These are phyloP conservation scores for Ectemnius cavifrons DNA, from an alignment of 2,888 invertebrate species.

Conservation along the genomic window DNA sequence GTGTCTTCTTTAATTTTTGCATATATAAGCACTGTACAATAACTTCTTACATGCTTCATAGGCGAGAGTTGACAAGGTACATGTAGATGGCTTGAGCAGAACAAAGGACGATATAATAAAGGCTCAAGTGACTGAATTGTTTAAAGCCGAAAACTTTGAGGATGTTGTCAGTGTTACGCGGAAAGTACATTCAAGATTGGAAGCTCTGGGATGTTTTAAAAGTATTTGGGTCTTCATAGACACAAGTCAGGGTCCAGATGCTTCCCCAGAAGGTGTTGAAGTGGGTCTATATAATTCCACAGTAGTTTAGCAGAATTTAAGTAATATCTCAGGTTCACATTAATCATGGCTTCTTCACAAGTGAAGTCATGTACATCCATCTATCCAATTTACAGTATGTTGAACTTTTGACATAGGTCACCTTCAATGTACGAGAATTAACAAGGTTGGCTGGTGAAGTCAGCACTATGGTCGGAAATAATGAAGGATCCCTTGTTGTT, in stretches of 20 bases:
- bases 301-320: constrained; percentile 57
- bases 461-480: constrained; percentile 93
- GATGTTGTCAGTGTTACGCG: constrained; percentile 87
- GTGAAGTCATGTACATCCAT: background rate
- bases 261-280: constrained; percentile 90
- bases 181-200: constrained; percentile 86
- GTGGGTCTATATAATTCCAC: constrained; percentile 76
- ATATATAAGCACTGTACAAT: background rate
- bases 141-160: constrained; percentile 91
- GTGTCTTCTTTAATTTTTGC: background rate
- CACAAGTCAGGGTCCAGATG: constrained; percentile 87
- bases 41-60: constrained; percentile 61
- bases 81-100: constrained; percentile 90
- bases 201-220: constrained; percentile 93
- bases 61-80: constrained; percentile 92
- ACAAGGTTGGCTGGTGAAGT: constrained; percentile 91
- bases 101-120: constrained; percentile 94
- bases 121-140: constrained; percentile 88
- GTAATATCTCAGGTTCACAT: constrained; percentile 55
- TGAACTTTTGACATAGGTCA: constrained; percentile 81
- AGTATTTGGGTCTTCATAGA: constrained; percentile 93
- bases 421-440: constrained; percentile 91
- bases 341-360: constrained; percentile 15
- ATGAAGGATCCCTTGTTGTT: constrained; percentile 91
- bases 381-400: constrained; percentile 6